phyloP scores from a whole-genome alignment of 2,113 vertebrate genomes.

The Neogobius melanostomus region DNA sequence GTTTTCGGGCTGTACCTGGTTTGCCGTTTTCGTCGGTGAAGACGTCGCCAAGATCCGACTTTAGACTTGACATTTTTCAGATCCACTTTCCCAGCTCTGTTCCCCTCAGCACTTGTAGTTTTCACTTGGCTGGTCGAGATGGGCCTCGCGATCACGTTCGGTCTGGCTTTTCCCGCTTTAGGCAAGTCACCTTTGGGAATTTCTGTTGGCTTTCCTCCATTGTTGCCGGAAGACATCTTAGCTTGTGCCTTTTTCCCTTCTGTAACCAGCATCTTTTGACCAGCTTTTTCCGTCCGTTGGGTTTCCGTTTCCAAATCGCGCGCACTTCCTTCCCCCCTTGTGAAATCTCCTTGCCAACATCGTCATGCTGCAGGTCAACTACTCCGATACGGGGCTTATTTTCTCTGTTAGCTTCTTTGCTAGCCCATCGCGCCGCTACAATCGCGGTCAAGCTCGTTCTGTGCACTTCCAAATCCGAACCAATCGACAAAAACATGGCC shows the following conservation, averaged over 20 bases:
- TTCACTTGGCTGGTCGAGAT: not conserved
- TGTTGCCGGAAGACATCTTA: not conserved
- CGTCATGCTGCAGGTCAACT: not conserved
- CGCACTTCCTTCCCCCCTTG: not conserved
- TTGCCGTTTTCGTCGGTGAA: slow-evolving; percentile 24
- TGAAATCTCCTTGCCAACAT: not conserved
- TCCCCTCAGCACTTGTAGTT: slow-evolving; percentile 11
- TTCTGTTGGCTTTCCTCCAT: not conserved
- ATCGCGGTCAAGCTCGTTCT: slow-evolving; percentile 3
- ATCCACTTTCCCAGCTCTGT: slow-evolving; percentile 44
- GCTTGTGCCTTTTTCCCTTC: not conserved
- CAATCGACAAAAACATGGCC: slow-evolving; percentile 65
- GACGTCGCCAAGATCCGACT: slow-evolving; percentile 33
- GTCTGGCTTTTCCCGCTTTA: slow-evolving; percentile 28
- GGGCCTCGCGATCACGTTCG: not conserved
- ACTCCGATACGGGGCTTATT: not conserved
- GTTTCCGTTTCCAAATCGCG: not conserved
- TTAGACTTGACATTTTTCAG: slow-evolving; percentile 57
- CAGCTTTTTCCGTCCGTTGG: not conserved
- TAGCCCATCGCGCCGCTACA: not conserved
- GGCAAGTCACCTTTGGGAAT: not conserved
- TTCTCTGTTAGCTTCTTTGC: not conserved
- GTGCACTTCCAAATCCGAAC: slow-evolving; percentile 51
- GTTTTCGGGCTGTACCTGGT: slow-evolving; percentile 39
- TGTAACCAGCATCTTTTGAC: not conserved